Conservation (phyloP, 2,797 vertebrate genomes). For the Tinamus major region DNA sequence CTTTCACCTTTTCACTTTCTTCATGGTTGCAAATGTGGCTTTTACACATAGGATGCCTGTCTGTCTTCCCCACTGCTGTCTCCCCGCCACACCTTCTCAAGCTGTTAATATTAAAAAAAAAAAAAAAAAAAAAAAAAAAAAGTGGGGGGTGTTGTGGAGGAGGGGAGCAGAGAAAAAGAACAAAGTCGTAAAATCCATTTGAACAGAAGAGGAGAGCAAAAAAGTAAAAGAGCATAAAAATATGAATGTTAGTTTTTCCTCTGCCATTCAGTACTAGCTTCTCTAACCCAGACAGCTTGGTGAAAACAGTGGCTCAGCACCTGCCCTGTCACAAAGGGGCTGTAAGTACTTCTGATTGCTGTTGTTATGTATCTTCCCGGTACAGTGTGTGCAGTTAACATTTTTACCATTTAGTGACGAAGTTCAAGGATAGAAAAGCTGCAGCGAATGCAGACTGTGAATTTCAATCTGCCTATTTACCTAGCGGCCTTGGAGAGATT, state of each 20-base stretch:
- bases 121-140: too few species aligned
- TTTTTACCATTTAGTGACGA: not conserved
- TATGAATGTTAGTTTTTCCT: not conserved
- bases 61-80: fast-evolving
- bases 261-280: not conserved
- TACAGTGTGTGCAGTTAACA: not conserved
- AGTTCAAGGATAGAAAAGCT: not conserved
- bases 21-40: not conserved
- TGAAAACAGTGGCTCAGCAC: not conserved
- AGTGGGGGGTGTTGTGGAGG: too few species aligned
- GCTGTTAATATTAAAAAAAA: not conserved
- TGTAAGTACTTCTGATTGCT: not conserved
- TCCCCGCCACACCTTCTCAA: not conserved
- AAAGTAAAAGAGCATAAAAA: not conserved
- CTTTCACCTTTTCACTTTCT: not conserved
- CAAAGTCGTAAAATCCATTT: not conserved
- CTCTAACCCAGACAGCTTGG: not conserved
- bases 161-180: not conserved
- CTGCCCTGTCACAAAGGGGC: not conserved
- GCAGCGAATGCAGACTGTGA: not conserved
- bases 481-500: not conserved
- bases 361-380: not conserved
- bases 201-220: not conserved
- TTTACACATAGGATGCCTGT: not conserved
- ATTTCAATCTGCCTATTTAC: not conserved